Evolutionary conservation across 53 echinoderm and acorn worm genomes (phyloP), one percentile per base, ranked within the genome.

Genomic region (Actinopyga echinites): DNA sequence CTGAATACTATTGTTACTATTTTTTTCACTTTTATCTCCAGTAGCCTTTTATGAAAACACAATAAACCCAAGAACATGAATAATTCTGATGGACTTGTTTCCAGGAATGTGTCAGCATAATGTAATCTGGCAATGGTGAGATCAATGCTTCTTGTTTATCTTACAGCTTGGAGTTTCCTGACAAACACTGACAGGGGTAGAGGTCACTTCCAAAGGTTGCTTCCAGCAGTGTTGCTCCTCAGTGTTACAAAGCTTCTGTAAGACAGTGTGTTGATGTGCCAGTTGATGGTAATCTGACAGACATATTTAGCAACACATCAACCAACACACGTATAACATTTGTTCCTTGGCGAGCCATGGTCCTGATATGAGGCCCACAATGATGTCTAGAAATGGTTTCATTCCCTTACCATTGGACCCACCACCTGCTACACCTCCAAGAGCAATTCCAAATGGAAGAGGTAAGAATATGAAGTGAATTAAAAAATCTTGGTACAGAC

Each of bases 191-290:
- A 1, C 43, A 34, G 28, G 30, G 24, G 38, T 26, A 34, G 32
- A 71, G 71, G 71, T 53, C 53, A 77, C 15, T 77, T 77, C 77
- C 56, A 71, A 71, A 40, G 71, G 71, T 71, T 71, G 71, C 42
- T 8, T 43, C 24, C 4, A 40, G 44, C 22, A 6, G 36, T 32
- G 31, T 28, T 65, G 28, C 65, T 20, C 2, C 65, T 35, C 65
- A 65, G 29, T 34, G 31, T 1, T 6, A 28, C 15, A 6, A 30
- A 29, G 65, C 32, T 23, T 22, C 30, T 63, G 28, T 5, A 17
- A 31, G 29, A 63, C 11, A 44, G 15, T 5, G 49, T 49, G 77
- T 77, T 77, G 77, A 54, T 55, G 54, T 77, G 52, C 56, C 56
- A 53, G 56, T 33, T 26, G 56, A 77, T 12, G 77, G 77, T 30